Evolutionary conservation across 2,888 invertebrate genomes (phyloP).

Genomic region (Aphodius sticticus): DNA sequence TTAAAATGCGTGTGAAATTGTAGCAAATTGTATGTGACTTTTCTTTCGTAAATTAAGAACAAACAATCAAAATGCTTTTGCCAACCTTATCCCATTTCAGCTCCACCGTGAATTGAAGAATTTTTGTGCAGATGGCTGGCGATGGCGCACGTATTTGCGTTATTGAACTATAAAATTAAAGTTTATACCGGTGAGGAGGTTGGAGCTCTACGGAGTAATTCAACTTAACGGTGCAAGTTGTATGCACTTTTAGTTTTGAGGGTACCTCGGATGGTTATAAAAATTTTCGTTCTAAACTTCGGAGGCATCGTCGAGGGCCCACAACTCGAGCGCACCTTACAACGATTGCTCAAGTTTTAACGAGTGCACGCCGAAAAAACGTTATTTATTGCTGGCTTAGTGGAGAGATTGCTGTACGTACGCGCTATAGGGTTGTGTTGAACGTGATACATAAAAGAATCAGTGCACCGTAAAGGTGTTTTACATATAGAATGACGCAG

Average conservation of each 20-base stretch:
- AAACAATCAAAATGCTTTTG: too few species aligned
- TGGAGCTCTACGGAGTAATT: not conserved
- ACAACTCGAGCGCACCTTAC: not conserved
- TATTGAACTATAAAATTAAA: constrained; percentile 4
- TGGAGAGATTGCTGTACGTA: not conserved
- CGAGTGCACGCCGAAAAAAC: not conserved
- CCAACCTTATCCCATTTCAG: not conserved
- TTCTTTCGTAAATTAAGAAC: too few species aligned
- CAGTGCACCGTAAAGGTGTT: too few species aligned
- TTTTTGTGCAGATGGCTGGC: not conserved
- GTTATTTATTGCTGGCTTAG: not conserved
- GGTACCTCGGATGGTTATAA: not conserved
- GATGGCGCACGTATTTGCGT: not conserved
- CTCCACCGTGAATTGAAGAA: not conserved
- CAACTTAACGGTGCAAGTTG: constrained; percentile 4
- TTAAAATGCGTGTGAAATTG: too few species aligned
- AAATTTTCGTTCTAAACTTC: not conserved
- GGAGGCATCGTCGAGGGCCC: not conserved
- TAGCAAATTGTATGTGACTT: too few species aligned
- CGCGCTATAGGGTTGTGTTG: not conserved
- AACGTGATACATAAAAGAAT: too few species aligned
- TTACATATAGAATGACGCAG: too few species aligned
- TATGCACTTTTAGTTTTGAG: constrained; percentile 4
- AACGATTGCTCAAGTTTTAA: constrained; percentile 4
- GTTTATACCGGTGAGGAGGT: not conserved